Percentiles rank a stretch among this genome's conserved stretches.
Conservation (phyloP, 2,113 vertebrate genomes). For the Petaurus breviceps region DNA sequence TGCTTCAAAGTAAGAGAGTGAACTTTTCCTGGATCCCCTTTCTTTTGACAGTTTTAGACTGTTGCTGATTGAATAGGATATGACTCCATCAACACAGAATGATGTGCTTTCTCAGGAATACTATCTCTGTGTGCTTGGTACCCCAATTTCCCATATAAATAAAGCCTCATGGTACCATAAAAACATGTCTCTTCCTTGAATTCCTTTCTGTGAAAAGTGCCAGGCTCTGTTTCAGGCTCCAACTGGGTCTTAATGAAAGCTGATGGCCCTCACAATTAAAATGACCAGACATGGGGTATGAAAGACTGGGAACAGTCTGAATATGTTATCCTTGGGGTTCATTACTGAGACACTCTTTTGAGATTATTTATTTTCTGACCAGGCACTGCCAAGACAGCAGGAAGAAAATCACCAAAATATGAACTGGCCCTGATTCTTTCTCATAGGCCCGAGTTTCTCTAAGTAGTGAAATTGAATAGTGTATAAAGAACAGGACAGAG, state of each 20-base stretch:
- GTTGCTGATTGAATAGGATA: background rate
- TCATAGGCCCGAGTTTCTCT: constrained; percentile 53
- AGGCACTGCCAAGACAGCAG: background rate
- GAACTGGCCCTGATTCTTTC: constrained; percentile 51
- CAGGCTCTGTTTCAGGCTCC: background rate
- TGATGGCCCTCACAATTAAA: background rate
- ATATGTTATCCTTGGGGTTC: background rate
- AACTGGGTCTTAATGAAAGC: background rate
- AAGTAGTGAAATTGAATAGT: constrained; percentile 42
- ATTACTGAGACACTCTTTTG: background rate
- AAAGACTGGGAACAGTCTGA: background rate
- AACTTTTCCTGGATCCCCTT: background rate
- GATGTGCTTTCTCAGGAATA: background rate
- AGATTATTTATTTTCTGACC: background rate
- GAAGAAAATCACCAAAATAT: constrained; percentile 24
- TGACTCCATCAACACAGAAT: background rate
- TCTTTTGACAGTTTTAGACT: background rate
- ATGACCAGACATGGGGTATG: background rate
- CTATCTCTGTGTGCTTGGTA: background rate
- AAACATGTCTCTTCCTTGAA: background rate
- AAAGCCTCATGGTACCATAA: background rate
- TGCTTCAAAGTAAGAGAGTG: background rate
- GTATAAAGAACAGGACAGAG: constrained; percentile 58
- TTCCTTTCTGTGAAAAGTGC: background rate
- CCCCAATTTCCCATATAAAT: background rate